These are phyloP conservation scores for Bombylius major DNA, from an alignment of 2,888 invertebrate genomes.

Conservation along the genomic window DNA sequence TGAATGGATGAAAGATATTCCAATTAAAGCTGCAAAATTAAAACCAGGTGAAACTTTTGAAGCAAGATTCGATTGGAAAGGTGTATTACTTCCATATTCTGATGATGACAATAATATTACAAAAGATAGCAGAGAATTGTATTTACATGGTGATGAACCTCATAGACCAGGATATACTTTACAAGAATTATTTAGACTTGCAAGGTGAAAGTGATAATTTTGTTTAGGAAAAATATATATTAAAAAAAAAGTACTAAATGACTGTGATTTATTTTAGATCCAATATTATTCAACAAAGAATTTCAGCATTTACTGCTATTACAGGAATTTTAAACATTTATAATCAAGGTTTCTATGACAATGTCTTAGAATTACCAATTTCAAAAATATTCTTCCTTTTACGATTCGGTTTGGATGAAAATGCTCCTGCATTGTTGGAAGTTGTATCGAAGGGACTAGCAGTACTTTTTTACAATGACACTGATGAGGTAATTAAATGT, in stretches of 20 bases:
- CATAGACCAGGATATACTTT: slow-evolving; percentile 82
- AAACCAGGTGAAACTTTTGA: slow-evolving; percentile 53
- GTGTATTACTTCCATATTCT: slow-evolving; percentile 59
- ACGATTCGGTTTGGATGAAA: slow-evolving; percentile 78
- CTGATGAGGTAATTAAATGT: slow-evolving; percentile 51
- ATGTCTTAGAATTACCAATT: slow-evolving; percentile 58
- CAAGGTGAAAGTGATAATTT: slow-evolving; percentile 35
- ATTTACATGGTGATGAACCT: slow-evolving; percentile 89
- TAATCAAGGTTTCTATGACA: slow-evolving; percentile 63
- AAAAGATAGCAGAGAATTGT: slow-evolving; percentile 50
- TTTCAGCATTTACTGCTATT: slow-evolving; percentile 64
- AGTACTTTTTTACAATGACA: slow-evolving; percentile 58
- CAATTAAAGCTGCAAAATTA: slow-evolving; percentile 44
- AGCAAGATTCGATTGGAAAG: slow-evolving; percentile 76
- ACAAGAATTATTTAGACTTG: slow-evolving; percentile 73
- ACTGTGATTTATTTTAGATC: slow-evolving; percentile 38
- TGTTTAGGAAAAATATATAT: not conserved
- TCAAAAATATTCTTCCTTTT: slow-evolving; percentile 68
- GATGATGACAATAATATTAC: slow-evolving; percentile 45
- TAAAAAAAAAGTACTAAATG: not conserved
- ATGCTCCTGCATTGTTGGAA: slow-evolving; percentile 55
- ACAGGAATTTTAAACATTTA: slow-evolving; percentile 64
- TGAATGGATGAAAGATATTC: slow-evolving; percentile 68
- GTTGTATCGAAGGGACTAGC: slow-evolving; percentile 66
- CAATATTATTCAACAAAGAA: slow-evolving; percentile 69